Evolutionary conservation across 2,888 invertebrate genomes (phyloP), one percentile per base, ranked within the genome.

Genomic region (Oscheius myriophilus): DNA sequence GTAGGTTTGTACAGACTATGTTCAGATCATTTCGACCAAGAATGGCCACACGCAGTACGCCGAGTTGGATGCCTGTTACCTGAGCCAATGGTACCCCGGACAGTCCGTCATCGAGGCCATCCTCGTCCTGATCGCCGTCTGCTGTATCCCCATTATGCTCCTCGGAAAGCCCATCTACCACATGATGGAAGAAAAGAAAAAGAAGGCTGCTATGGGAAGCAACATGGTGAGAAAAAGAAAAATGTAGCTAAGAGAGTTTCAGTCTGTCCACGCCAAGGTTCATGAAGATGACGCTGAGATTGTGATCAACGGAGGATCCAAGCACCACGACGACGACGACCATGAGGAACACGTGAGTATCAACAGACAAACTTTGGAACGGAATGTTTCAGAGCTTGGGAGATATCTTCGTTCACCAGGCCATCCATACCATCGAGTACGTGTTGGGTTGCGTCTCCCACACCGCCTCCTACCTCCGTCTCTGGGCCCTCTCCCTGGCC

Each of bases 401-500:
- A 0, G 96, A 97, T 87, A 89, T 95, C 80, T 92, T 94, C 90
- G 95, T 96, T 82, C 92, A 94, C 87, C 94, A 94, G 66, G 71
- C 85, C 14, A 85, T 85, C 53, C 85, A 85, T 71, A 85, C 85
- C 21, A 85, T 85, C 59, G 98, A 98, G 90, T 98, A 94, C 88
- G 96, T 97, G 78, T 90, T 99, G 81, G 97, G 97, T 70, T 96
- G 96, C 76, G 93, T 99, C 46, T 97, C 97, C 2, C 96, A 99
- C 89, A 98, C 98, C 23, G 98, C 98, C 21, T 85, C 85, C 9
- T 85, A 85, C 66, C 83, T 85, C 57, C 84, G 85, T 69, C 78
- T 85, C 21, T 85, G 85, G 85, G 85, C 85, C 45, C 74, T 85
- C 23, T 85, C 85, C 1, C 78, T 85, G 52, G 84, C 84, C 25